phyloP scores from a whole-genome alignment of 2,113 vertebrate species.

The Hippoglossus stenolepis region DNA sequence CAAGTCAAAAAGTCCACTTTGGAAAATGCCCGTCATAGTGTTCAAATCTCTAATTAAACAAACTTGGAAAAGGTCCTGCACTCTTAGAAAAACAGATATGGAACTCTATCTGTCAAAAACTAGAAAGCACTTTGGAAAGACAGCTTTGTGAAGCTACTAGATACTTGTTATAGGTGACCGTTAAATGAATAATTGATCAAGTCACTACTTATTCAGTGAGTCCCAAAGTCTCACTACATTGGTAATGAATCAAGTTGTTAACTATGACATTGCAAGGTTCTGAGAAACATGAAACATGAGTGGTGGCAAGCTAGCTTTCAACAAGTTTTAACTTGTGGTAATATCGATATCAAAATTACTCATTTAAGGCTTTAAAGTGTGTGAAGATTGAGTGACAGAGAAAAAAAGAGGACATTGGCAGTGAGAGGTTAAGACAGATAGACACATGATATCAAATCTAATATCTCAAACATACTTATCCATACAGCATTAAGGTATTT shows the following conservation, averaged over 20 bases:
- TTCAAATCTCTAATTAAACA: neutral
- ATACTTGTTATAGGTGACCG: neutral
- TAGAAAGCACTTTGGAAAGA: conserved; percentile 5
- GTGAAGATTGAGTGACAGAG: neutral
- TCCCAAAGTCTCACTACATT: neutral
- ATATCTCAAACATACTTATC: neutral
- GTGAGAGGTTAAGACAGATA: conserved; percentile 2
- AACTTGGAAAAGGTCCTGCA: neutral
- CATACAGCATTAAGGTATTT: conserved; percentile 8
- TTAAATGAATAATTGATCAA: neutral
- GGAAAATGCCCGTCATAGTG: conserved; percentile 18
- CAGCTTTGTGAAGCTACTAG: neutral
- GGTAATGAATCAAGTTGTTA: neutral
- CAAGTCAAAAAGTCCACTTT: conserved; percentile 30
- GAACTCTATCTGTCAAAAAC: conserved; percentile 47
- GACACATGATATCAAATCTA: conserved; percentile 1
- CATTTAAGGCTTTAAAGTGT: neutral
- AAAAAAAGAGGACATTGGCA: neutral
- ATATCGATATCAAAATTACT: neutral
- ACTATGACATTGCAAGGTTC: neutral
- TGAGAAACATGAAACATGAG: no score
- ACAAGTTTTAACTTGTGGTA: neutral
- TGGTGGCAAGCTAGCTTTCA: neutral
- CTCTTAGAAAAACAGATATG: conserved; percentile 13
- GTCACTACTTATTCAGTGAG: neutral